Evolutionary conservation across 2,113 vertebrate species (phyloP).

Genomic region (Entelurus aequoreus): DNA sequence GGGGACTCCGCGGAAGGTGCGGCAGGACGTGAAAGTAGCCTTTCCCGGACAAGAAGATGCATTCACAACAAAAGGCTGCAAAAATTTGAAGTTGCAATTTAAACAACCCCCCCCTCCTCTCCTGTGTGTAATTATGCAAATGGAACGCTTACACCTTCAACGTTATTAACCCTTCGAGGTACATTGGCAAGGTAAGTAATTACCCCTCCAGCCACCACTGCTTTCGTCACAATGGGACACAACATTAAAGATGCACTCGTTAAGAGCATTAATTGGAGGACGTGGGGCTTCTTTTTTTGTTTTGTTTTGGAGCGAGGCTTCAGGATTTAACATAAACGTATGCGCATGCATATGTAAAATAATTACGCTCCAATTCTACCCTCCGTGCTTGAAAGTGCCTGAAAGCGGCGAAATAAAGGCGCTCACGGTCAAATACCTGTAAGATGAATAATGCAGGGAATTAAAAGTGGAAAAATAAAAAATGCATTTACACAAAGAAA

Average conservation of each 20-base stretch:
- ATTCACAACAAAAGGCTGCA: slow-evolving; percentile 65
- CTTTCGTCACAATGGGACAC: slow-evolving; percentile 65
- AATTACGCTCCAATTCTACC: slow-evolving; percentile 26
- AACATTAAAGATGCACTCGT: slow-evolving; percentile 68
- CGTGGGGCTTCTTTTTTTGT: slow-evolving; percentile 14
- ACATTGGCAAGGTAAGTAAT: slow-evolving; percentile 69
- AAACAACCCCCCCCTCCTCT: slow-evolving; percentile 54
- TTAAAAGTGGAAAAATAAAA: not conserved
- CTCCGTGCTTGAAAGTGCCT: slow-evolving; percentile 3
- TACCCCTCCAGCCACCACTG: slow-evolving; percentile 68
- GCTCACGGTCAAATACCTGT: slow-evolving; percentile 18
- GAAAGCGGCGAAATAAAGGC: slow-evolving; percentile 17
- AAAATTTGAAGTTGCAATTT: slow-evolving; percentile 74
- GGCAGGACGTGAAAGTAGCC: slow-evolving; percentile 44
- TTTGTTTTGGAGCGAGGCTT: slow-evolving; percentile 25
- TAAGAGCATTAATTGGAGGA: slow-evolving; percentile 71
- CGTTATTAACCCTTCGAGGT: slow-evolving; percentile 75
- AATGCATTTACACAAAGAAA: not conserved
- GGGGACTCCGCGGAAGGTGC: slow-evolving; percentile 62
- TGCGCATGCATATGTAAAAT: slow-evolving; percentile 28
- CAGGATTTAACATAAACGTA: slow-evolving; percentile 36
- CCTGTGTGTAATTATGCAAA: slow-evolving; percentile 74
- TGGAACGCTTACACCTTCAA: slow-evolving; percentile 71
- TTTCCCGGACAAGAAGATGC: slow-evolving; percentile 48
- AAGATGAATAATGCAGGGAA: slow-evolving; percentile 48